Evolutionary conservation across 2,888 invertebrate species (phyloP).

Genomic region (Acanthoscelides obtectus): DNA sequence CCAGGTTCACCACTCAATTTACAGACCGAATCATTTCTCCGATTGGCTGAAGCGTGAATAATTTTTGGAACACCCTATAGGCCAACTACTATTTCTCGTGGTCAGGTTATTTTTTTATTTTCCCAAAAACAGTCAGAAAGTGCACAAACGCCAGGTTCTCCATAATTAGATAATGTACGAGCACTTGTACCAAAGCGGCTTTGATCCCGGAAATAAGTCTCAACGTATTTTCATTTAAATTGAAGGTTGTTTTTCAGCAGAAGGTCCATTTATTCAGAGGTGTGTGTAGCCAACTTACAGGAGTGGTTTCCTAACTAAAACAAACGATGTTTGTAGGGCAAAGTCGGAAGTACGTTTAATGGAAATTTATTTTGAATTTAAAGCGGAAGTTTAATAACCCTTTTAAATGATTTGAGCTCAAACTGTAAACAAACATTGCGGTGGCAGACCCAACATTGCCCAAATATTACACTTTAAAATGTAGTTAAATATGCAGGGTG

Average conservation of each 20-base stretch:
- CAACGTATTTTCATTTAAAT: neutral
- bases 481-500: no score
- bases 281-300: constrained; percentile 1
- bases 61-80: neutral
- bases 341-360: neutral
- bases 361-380: neutral
- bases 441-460: no score
- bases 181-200: neutral
- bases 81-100: neutral
- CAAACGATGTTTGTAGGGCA: constrained; percentile 17
- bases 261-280: neutral
- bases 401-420: neutral
- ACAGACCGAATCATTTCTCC: no score
- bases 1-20: no score
- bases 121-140: neutral
- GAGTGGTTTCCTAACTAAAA: constrained; percentile 19
- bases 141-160: neutral
- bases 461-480: no score
- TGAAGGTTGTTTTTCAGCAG: neutral
- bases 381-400: neutral
- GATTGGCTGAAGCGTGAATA: no score
- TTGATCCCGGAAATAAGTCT: neutral
- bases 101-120: neutral
- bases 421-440: neutral
- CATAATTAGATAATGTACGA: neutral